These are phyloP conservation scores for Passer domesticus DNA, from an alignment of 2,113 vertebrate species.

Conservation along the genomic window DNA sequence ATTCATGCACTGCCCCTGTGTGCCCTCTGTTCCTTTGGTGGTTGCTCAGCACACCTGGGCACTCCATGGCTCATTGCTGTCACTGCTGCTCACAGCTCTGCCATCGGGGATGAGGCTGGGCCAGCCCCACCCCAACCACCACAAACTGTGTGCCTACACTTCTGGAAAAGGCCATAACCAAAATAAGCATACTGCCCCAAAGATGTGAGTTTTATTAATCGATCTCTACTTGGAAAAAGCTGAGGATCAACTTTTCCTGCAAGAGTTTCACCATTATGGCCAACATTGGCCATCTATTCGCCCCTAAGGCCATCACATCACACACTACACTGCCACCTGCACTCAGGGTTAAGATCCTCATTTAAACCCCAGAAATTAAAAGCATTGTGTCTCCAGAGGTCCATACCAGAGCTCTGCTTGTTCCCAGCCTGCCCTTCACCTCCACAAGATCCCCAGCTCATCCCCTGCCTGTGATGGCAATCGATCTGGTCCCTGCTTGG, in stretches of 20 bases:
- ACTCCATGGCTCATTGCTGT: not conserved
- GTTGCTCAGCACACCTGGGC: not conserved
- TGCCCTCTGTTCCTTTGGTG: not conserved
- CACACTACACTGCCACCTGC: not conserved
- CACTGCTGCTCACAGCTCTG: not conserved
- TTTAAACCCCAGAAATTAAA: not conserved
- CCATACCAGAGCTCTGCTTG: not conserved
- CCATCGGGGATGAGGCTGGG: not conserved
- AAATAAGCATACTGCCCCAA: accelerated
- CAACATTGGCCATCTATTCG: not conserved
- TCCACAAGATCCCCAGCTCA: not conserved
- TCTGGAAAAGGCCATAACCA: not conserved
- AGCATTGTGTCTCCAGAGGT: not conserved
- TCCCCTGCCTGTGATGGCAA: not conserved
- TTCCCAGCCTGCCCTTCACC: not conserved
- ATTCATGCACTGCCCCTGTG: not conserved
- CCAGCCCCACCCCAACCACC: not conserved
- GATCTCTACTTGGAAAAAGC: not conserved
- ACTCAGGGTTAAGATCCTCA: not conserved
- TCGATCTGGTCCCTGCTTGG: not conserved
- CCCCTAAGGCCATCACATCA: not conserved
- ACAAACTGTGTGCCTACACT: not conserved
- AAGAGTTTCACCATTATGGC: not conserved
- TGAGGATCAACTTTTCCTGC: not conserved
- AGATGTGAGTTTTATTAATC: not conserved